Evolutionary conservation across 2,888 invertebrate species (phyloP), one percentile per base, ranked within the genome.

Genomic region (Noctua janthe): DNA sequence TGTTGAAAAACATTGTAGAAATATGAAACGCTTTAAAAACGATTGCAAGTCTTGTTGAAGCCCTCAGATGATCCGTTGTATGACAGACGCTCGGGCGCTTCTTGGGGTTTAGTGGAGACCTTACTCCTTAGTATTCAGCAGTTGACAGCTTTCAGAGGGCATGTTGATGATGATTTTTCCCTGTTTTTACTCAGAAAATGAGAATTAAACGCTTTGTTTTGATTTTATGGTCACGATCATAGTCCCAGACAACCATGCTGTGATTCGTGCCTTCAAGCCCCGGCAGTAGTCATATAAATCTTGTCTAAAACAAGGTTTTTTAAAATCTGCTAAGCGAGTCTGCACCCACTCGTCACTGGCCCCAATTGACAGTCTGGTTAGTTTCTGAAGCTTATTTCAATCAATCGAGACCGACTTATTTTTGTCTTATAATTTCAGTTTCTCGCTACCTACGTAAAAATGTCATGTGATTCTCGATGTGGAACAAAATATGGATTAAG

Each of bases 361-460:
- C 17, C 20, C 51, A 56, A 73, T 56, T 56, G 82, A 73, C 43
- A n/a, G 73, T 56, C 67, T 72, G 67, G 35, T 70, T 59, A 71
- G 49, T 79, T 43, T 66, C 49, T 56, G 35, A 20, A 54, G 72
- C 47, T 35, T 56, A 59, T 66, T 82, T 15, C 56, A n/a, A 81
- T 70, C 74, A 59, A 70, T 64, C 69, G n/a, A 71, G 47, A 70
- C 43, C 6, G 82, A 51, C 23, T 66, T 86, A 64, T 74, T 82
- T 81, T 74, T 35, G 56, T 71, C 62, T 49, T 82, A 56, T 82
- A 62, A 72, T 74, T 59, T 74, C 56, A 47, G 70, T 82, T 73
- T 64, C 56, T 66, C 56, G 15, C 86, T 86, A 47, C 74, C 74
- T 71, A 86, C 86, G 82, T 86, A 82, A 74, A 82, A 71, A 82